These are phyloP conservation scores for Drosophila ezoana DNA, from an alignment of 2,888 invertebrate genomes.

Conservation along the genomic window DNA sequence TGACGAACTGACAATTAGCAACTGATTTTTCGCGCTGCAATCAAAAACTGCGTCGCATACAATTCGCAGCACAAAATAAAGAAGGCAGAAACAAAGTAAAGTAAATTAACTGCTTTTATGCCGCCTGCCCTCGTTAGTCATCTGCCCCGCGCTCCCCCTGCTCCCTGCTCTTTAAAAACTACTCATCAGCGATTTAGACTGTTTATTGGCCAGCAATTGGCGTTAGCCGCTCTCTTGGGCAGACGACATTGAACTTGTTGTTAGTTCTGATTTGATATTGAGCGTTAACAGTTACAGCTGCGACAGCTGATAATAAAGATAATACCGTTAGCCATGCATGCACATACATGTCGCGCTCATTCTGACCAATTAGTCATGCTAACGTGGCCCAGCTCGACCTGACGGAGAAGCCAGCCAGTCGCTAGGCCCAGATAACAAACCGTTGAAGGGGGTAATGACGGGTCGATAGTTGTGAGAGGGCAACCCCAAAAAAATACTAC, in stretches of 20 bases:
- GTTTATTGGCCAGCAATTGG: slow-evolving; percentile 35
- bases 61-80: slow-evolving; percentile 5
- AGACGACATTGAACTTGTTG: slow-evolving; percentile 60
- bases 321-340: slow-evolving; percentile 51
- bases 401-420: slow-evolving; percentile 25
- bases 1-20: slow-evolving; percentile 65
- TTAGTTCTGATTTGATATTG: slow-evolving; percentile 14
- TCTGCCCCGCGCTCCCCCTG: not conserved
- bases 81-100: not conserved
- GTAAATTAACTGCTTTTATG: slow-evolving; percentile 5
- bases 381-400: slow-evolving; percentile 11
- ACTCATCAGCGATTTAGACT: slow-evolving; percentile 24
- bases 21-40: slow-evolving; percentile 38
- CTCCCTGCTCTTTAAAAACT: not conserved
- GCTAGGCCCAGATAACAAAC: slow-evolving; percentile 40
- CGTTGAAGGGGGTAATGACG: not conserved
- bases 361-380: slow-evolving; percentile 66
- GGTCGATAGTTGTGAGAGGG: slow-evolving; percentile 19
- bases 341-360: slow-evolving; percentile 12
- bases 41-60: slow-evolving; percentile 34
- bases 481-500: slow-evolving; percentile 34
- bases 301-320: slow-evolving; percentile 61
- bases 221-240: slow-evolving; percentile 8
- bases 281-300: slow-evolving; percentile 11
- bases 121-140: slow-evolving; percentile 28